Conservation (phyloP, 2,113 vertebrate genomes). For the Oncorhynchus gorbuscha region DNA sequence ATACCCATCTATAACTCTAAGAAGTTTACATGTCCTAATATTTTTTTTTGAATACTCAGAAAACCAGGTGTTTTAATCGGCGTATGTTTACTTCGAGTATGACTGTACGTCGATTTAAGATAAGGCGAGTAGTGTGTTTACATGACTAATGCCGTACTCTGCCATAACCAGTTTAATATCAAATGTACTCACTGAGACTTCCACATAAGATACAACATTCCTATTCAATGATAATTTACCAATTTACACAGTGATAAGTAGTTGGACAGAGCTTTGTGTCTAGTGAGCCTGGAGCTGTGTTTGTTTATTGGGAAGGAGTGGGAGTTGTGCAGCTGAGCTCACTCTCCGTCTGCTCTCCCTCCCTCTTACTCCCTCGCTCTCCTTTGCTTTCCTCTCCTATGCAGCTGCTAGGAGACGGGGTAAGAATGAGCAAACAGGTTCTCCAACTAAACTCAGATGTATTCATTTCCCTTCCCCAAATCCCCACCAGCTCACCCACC, state of each 20-base stretch:
- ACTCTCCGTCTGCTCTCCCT: constrained; percentile 26
- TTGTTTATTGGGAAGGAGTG: constrained; percentile 65
- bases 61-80: no score
- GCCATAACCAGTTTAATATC: no score
- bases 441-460: constrained; percentile 15
- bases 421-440: constrained; percentile 64
- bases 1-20: no score
- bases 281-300: constrained; percentile 53
- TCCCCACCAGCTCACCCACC: constrained; percentile 22
- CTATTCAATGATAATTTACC: not conserved
- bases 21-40: no score
- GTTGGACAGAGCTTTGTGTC: constrained; percentile 36
- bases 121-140: no score
- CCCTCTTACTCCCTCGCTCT: not conserved
- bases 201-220: constrained; percentile 26
- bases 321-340: constrained; percentile 65
- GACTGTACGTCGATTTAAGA: no score
- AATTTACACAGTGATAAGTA: constrained; percentile 53
- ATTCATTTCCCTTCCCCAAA: constrained; percentile 40
- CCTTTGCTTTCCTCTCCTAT: constrained; percentile 17
- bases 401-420: constrained; percentile 68
- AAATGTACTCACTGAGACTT: not conserved
- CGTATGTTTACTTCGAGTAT: no score
- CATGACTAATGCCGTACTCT: no score
- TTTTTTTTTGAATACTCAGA: no score